A percentile compares a stretch with the other conserved stretches of the same genome.
phyloP scores from a whole-genome alignment of 2,888 invertebrate species.

The Drosophila setosimentum region DNA sequence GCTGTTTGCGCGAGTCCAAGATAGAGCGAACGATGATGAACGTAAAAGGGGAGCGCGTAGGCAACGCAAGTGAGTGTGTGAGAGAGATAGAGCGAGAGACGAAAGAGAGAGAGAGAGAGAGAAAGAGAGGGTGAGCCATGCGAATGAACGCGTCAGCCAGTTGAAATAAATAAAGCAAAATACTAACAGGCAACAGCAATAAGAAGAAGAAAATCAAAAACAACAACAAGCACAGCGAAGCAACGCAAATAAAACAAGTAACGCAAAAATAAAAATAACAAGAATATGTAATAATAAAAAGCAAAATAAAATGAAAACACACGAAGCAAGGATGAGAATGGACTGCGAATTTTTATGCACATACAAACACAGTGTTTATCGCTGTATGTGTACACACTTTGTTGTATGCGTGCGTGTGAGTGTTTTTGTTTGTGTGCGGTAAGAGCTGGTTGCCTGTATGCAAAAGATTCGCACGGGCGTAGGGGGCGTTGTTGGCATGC shows the following conservation, averaged over 20 bases:
- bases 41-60: slow-evolving; percentile 32
- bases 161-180: slow-evolving; percentile 73
- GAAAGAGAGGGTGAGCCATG: slow-evolving; percentile 25
- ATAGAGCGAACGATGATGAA: slow-evolving; percentile 30
- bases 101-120: not conserved
- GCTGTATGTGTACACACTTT: slow-evolving; percentile 5
- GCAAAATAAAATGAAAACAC: slow-evolving; percentile 63
- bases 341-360: slow-evolving; percentile 66
- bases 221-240: slow-evolving; percentile 28
- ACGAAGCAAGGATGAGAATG: slow-evolving; percentile 57
- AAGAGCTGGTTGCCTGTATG: slow-evolving; percentile 41
- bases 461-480: slow-evolving; percentile 20
- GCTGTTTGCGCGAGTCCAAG: slow-evolving; percentile 31
- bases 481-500: slow-evolving; percentile 46
- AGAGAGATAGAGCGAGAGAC: not conserved
- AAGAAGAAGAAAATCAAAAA: slow-evolving; percentile 4
- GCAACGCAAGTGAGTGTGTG: slow-evolving; percentile 12
- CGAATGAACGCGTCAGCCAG: slow-evolving; percentile 67
- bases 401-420: not conserved
- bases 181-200: slow-evolving; percentile 33
- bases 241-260: slow-evolving; percentile 61
- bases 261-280: slow-evolving; percentile 59
- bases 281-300: slow-evolving; percentile 63
- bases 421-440: slow-evolving; percentile 13
- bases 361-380: slow-evolving; percentile 20